Evolutionary conservation across 2,888 invertebrate genomes (phyloP), one percentile per base, ranked within the genome.

Genomic region (Temnothorax ravouxi): DNA sequence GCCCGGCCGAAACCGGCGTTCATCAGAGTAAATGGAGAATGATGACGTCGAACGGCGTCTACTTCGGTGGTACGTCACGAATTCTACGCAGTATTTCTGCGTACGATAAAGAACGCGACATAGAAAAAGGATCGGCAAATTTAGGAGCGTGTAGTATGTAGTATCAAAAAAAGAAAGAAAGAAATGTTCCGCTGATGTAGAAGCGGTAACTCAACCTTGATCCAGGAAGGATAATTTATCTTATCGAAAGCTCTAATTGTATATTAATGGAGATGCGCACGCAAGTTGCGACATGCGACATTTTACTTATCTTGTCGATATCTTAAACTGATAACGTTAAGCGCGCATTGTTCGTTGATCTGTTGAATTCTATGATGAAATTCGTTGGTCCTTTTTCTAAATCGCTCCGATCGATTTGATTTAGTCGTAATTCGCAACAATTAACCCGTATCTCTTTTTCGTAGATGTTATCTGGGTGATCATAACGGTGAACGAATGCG

Each of bases 11-110:
- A 82, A 96, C 97, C 59, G 98, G 98, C 15, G 96, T 96, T 25
- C 98, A 97, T 95, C 97, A 97, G 95, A 98, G 98, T 90, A 97
- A 98, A 95, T 99, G 99, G 97, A 97, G 98, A 93, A 96, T 99
- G 96, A 97, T 97, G 92, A 98, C 98, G 83, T 96, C 98, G 59
- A 97, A 97, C 92, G 99, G 99, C 86, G 96, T 97, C 91, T 98
- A 97, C 95, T 99, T 99, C 96, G 99, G 99, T 95, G 99, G 99
- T 98, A 95, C 94, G 92, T 86, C 83, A 8, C 3, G 18, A 76
- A 15, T 75, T 50, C 1, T 34, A 50, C 6, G 9, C 15, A 18
- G 2, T 2, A 21, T 64, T 64, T 11, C 3, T 2, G 18, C 15
- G 3, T 29, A 21, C 9, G 11, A 41, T n/a, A 29, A 18, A 29